phyloP scores from a whole-genome alignment of 2,888 invertebrate genomes.

The Odontomyia ornata region DNA sequence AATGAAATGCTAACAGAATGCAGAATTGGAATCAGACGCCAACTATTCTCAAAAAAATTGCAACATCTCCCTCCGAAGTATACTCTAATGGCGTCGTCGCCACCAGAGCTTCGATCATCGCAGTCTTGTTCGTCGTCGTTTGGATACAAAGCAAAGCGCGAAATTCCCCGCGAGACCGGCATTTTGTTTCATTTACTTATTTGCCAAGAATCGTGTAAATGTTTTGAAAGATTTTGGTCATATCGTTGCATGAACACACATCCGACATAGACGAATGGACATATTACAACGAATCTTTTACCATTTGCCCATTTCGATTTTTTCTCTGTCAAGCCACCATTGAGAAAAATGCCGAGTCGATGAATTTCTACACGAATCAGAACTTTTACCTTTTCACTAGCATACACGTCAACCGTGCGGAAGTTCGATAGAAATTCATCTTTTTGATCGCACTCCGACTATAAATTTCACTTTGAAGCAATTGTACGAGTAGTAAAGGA shows the following conservation, averaged over 20 bases:
- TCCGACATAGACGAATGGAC: not conserved
- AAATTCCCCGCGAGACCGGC: slow-evolving; percentile 30
- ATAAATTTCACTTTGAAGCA: slow-evolving; percentile 3
- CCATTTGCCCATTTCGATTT: slow-evolving; percentile 2
- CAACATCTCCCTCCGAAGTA: not conserved
- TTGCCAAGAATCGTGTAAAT: slow-evolving; percentile 17
- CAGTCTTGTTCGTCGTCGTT: slow-evolving; percentile 10
- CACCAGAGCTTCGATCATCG: not conserved
- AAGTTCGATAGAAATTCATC: slow-evolving; percentile 37
- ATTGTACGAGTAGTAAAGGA: not conserved
- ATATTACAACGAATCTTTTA: not conserved
- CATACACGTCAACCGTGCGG: slow-evolving; percentile 25
- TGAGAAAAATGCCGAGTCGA: slow-evolving; percentile 37
- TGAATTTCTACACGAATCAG: slow-evolving; percentile 34
- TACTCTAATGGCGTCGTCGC: slow-evolving; percentile 8
- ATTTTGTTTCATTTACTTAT: slow-evolving; percentile 26
- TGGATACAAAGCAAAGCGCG: slow-evolving; percentile 14
- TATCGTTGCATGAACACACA: not conserved
- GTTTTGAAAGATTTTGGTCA: slow-evolving; percentile 41
- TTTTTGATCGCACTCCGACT: slow-evolving; percentile 1
- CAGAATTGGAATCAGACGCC: not conserved
- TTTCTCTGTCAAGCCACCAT: slow-evolving; percentile 20
- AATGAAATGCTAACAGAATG: no score
- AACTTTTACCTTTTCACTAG: slow-evolving; percentile 13
- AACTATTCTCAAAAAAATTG: not conserved